A percentile compares a stretch with the other conserved stretches of the same genome.
Conservation (phyloP, 2,888 invertebrate species). For the Machimus atricapillus region DNA sequence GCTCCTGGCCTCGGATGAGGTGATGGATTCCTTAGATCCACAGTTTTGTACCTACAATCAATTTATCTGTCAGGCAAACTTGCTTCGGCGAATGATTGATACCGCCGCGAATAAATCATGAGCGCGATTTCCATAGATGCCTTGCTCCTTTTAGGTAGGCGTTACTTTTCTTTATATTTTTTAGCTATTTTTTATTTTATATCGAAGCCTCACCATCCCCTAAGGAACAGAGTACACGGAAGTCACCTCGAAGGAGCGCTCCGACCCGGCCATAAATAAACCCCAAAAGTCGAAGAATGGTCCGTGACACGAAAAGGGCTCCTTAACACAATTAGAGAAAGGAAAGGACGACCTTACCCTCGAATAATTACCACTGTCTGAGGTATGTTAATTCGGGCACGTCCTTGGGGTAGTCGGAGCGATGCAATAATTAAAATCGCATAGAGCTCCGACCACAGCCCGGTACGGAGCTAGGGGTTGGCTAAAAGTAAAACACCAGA, state of each 20-base stretch:
- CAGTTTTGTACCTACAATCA: slow-evolving; percentile 36
- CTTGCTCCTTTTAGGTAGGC: not conserved
- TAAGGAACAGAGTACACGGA: not conserved
- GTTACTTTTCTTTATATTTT: not conserved
- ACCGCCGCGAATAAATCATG: slow-evolving; percentile 17
- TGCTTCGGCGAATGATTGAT: slow-evolving; percentile 33
- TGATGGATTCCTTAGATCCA: slow-evolving; percentile 31
- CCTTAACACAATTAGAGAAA: not conserved
- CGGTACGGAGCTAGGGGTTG: not conserved
- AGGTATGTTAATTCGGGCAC: not conserved
- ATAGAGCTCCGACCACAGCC: not conserved
- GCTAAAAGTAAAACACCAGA: not conserved
- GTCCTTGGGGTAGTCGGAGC: not conserved
- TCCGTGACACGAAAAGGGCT: not conserved
- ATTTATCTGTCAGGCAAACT: slow-evolving; percentile 35
- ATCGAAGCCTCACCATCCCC: not conserved
- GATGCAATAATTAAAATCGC: not conserved
- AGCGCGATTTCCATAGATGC: slow-evolving; percentile 1
- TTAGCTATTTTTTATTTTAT: not conserved
- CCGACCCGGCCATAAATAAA: not conserved
- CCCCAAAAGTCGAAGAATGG: not conserved
- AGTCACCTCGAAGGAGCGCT: not conserved
- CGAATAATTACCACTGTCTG: not conserved
- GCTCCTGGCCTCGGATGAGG: not conserved
- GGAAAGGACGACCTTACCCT: not conserved